Evolutionary conservation across 1,140 invertebrate species (phyloP), one percentile per base, ranked within the genome.

Genomic region (Drosophila truncata): DNA sequence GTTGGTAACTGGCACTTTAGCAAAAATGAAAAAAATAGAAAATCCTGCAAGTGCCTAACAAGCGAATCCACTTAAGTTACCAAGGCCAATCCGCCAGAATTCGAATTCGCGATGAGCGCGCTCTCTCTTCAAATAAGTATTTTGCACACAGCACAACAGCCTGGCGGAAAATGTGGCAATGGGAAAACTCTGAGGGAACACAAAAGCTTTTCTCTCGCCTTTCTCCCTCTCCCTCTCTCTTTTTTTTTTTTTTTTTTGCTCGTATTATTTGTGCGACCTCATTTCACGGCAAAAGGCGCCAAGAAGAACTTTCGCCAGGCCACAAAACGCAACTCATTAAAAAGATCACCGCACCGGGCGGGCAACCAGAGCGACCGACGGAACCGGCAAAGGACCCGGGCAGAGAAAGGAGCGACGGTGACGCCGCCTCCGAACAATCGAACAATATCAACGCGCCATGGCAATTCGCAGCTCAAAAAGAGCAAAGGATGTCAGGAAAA

Each of bases 251-350:
- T n/a, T n/a, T n/a, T n/a, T n/a, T n/a, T n/a, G n/a, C 44, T 69
- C 35, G 39, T 35, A 62, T 64, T 71, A 59, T 72, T 60, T 50
- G 50, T 29, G 70, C 58, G 84, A 78, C 83, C 83, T 80, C 72
- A 88, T 87, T 87, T 83, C 67, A 80, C 50, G 83, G 72, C 76
- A 67, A 66, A 82, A 85, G 67, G 78, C 71, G 67, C 46, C 55
- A 35, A 65, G 62, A 81, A 86, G 78, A 87, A 75, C 84, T 88
- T 87, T 87, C 77, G 72, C 80, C 69, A 42, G 47, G 76, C 84
- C 76, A 76, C 76, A 87, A 87, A 83, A 70, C 80, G 80, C 84
- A 88, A 88, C 84, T 87, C 84, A 87, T 87, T 87, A 87, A 87
- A 87, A 88, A 88, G 84, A 87, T 87, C 84, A 87, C 78, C 82